Conservation (phyloP, 2,888 invertebrate species). For the Laspeyria flexula region DNA sequence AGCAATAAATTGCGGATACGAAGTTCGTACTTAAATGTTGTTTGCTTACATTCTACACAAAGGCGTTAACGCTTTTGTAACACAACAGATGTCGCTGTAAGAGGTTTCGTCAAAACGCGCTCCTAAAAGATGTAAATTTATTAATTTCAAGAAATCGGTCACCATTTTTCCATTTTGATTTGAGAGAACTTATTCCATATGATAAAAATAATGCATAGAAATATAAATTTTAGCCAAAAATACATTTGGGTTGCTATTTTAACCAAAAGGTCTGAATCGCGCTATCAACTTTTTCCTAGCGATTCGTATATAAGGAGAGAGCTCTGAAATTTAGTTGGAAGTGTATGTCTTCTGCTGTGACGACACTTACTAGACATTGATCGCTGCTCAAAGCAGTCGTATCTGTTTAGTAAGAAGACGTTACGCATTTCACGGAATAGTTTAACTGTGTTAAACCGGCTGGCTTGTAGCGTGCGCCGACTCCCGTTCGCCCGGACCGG, state of each 20-base stretch:
- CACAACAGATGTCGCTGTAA: slow-evolving; percentile 37
- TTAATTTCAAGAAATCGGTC: background rate
- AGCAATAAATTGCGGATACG: too few relatives aligned
- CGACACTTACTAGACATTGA: slow-evolving; percentile 66
- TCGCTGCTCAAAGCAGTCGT: slow-evolving; percentile 53
- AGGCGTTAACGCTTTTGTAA: slow-evolving; percentile 4
- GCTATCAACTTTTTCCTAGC: slow-evolving; percentile 23
- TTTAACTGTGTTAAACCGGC: slow-evolving; percentile 52
- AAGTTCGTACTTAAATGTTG: too few relatives aligned
- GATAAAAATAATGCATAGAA: background rate
- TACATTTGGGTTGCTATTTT: background rate
- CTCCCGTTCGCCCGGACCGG: slow-evolving; percentile 56
- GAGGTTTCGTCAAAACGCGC: slow-evolving; percentile 8
- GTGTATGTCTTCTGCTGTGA: slow-evolving; percentile 51
- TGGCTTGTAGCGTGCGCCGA: slow-evolving; percentile 57
- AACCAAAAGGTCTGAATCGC: slow-evolving; percentile 25
- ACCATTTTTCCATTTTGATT: background rate
- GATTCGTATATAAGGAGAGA: slow-evolving; percentile 10
- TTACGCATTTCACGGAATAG: slow-evolving; percentile 48
- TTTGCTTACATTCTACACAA: too few relatives aligned
- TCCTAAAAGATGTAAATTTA: background rate
- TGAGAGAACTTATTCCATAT: background rate
- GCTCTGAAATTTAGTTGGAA: slow-evolving; percentile 24
- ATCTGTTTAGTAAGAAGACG: slow-evolving; percentile 54
- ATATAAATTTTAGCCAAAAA: background rate